Evolutionary conservation across 2,113 vertebrate species (phyloP).

Genomic region (Cinclus mexicanus): DNA sequence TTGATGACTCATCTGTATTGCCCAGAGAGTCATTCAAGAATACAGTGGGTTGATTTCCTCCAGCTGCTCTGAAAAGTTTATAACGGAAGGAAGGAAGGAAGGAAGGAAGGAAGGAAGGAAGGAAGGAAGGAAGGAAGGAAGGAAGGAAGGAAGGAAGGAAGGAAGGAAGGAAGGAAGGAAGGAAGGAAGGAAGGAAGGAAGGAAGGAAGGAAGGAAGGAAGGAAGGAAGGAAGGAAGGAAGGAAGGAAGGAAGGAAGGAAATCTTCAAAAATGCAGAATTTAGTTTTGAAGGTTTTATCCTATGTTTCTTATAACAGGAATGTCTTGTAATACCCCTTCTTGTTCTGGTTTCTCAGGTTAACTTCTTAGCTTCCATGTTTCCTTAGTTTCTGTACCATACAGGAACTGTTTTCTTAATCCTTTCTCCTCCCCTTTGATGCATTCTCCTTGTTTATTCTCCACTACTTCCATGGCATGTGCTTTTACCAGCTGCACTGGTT

Average conservation of each 20-base stretch:
- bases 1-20: constrained; percentile 49
- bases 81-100: background rate
- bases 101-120: background rate
- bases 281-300: background rate
- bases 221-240: background rate
- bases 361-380: background rate
- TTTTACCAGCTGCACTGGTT: background rate
- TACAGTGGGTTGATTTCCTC: constrained; percentile 15
- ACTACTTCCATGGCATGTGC: background rate
- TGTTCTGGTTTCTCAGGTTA: background rate
- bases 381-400: background rate
- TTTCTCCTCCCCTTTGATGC: background rate
- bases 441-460: background rate
- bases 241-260: background rate
- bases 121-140: background rate
- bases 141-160: background rate
- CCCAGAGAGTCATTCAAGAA: constrained; percentile 19
- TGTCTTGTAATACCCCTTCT: background rate
- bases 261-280: background rate
- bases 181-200: background rate
- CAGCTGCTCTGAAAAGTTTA: constrained; percentile 28
- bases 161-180: background rate
- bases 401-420: background rate
- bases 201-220: background rate
- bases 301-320: background rate